Evolutionary conservation across 2,797 vertebrate species (phyloP), one percentile per base, ranked within the genome.

Genomic region (Paedocypris micromegethes): DNA sequence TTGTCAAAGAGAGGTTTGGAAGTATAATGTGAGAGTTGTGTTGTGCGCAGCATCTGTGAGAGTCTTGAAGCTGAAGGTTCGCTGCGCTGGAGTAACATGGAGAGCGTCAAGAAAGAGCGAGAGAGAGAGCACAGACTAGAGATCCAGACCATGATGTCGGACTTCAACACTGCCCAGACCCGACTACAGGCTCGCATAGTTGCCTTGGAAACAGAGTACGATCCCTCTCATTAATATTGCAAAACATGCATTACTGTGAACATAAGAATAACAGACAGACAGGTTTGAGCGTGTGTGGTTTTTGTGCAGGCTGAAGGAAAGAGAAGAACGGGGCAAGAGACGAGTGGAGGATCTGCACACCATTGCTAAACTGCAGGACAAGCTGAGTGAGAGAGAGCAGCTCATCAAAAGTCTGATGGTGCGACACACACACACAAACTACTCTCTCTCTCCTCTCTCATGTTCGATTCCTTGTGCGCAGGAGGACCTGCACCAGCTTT

Each of bases 341-440:
- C 82, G 85, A 45, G 85, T 89, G 4, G 93, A 96, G 60, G 94
- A 95, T 65, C 75, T 90, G 61, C 91, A 93, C 75, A 79, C 88
- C 72, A 85, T 93, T 78, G 89, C 89, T 70, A 90, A 88, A 73
- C 88, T 97, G 69, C 92, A 94, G 87, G 92, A 92, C 77, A 91
- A 90, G 78, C 80, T 97, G 79, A 89, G 79, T 3, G 93, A 96
- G 83, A 89, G 91, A 82, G 93, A 98, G 73, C 92, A 92, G 73
- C 86, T 93, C 82, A 94, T 93, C 73, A 93, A 92, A 81, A 87
- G 92, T 78, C 82, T 98, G 69, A 85, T 89, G 89, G 96, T 98
- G 83, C 92, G 93, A 71, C 48, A 44, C 5, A 37, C n/a, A 57
- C 6, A 2, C n/a, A 38, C 67, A 54, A 9, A 41, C 9, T n/a